Conservation (phyloP, 2,797 vertebrate genomes). For the Anas capensis region DNA sequence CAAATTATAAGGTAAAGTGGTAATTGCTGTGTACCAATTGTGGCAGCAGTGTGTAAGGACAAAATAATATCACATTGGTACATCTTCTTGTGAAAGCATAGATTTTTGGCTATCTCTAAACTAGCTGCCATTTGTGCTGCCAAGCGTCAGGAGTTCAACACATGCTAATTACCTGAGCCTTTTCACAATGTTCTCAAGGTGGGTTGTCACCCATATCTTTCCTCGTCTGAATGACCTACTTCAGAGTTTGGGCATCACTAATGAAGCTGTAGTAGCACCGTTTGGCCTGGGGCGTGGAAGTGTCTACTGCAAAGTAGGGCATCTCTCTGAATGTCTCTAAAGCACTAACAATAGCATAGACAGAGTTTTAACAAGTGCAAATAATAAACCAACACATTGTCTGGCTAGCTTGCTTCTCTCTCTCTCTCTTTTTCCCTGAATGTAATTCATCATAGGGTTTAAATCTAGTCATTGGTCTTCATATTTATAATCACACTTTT, state of each 20-base stretch:
- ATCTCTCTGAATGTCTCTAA: background rate
- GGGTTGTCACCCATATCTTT: background rate
- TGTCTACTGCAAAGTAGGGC: background rate
- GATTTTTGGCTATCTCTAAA: background rate
- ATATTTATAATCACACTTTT: background rate
- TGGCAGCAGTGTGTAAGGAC: background rate
- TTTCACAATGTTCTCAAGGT: rapidly evolving
- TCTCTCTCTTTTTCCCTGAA: background rate
- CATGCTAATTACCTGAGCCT: background rate
- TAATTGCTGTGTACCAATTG: background rate
- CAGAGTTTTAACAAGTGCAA: background rate
- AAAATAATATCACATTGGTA: background rate
- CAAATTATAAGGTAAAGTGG: background rate
- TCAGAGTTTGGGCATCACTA: too few species aligned
- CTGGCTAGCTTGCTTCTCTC: background rate
- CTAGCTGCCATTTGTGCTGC: background rate
- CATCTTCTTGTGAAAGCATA: background rate
- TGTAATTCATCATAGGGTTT: background rate
- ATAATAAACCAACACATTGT: background rate
- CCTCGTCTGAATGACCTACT: rapidly evolving
- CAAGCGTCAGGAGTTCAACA: background rate
- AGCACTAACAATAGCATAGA: background rate
- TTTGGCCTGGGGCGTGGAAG: background rate
- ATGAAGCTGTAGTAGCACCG: background rate
- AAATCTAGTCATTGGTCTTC: background rate